phyloP scores from a whole-genome alignment of 2,113 vertebrate species.

The Myxocyprinus asiaticus region DNA sequence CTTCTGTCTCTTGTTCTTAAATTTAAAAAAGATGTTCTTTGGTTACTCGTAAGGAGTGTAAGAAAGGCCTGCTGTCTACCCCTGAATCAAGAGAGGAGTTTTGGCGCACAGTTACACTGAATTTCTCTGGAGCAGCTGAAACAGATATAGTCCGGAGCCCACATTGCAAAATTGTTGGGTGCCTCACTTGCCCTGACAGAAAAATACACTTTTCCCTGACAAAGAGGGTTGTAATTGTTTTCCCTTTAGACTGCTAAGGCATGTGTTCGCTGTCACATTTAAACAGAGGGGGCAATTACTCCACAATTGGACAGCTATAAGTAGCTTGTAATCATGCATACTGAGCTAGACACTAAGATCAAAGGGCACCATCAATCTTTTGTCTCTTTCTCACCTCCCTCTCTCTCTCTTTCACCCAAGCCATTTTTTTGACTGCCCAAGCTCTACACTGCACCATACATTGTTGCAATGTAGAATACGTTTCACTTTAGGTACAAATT shows the following conservation, averaged over 20 bases:
- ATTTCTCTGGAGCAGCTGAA: slow-evolving; percentile 47
- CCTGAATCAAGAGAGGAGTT: not conserved
- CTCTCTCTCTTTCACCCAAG: slow-evolving; percentile 12
- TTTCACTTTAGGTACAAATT: not conserved
- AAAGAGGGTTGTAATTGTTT: slow-evolving; percentile 60
- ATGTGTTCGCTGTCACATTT: slow-evolving; percentile 69
- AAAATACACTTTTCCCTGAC: slow-evolving; percentile 64
- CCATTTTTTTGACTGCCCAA: slow-evolving; percentile 8
- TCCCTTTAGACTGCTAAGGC: slow-evolving; percentile 61
- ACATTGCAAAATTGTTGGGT: slow-evolving; percentile 68
- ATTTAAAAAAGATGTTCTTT: too few relatives aligned
- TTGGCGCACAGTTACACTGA: not conserved
- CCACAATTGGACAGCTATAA: slow-evolving; percentile 67
- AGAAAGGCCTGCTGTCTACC: too few relatives aligned
- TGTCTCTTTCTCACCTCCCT: slow-evolving; percentile 51
- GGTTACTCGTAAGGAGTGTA: too few relatives aligned
- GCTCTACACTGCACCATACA: not conserved
- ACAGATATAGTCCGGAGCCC: slow-evolving; percentile 61
- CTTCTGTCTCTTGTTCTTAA: too few relatives aligned
- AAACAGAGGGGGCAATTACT: slow-evolving; percentile 69
- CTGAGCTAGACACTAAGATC: slow-evolving; percentile 71
- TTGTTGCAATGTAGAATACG: not conserved
- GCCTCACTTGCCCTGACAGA: slow-evolving; percentile 58
- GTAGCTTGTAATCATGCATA: slow-evolving; percentile 69
- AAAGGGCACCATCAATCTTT: slow-evolving; percentile 72